Base-by-base conservation (phyloP, 2,113 vertebrate species). In the Accipiter virgatus region DNA sequence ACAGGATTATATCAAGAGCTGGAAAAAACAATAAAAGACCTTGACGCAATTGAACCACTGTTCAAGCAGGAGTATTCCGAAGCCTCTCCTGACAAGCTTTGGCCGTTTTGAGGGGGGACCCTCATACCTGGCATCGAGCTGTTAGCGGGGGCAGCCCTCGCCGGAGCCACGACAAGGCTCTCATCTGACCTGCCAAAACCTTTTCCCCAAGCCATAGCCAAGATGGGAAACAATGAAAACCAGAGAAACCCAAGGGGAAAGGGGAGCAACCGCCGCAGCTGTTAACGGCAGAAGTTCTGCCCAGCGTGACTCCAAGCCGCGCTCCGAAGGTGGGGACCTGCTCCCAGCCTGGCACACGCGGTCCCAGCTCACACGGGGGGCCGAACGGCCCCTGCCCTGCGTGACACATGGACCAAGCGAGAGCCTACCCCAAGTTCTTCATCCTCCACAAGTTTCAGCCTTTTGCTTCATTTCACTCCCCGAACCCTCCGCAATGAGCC, bases 281-380 rank as follows among this genome's bases (percentile, higher is more conserved):
- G 50, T 8, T 22, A 8, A 40, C 0, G 9, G 71, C 68, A 45
- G 16, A 16, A 71, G 29, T 36, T 81, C 36, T 89, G 59, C 59
- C 59, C 6, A 5, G 58, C 18, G 4, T 3, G 29, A 29, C 27
- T 8, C 22, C 19, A 12, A 47, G 23, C 34, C 48, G 38, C 18
- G 29, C 40, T 8, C 6, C 2, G 1, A 55, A 63, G 75, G 40
- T 29, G 50, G 23, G 38, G 38, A 80, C 14, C 48, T 1, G 77
- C 48, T 53, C 61, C 18, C 8, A 7, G 31, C 3, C 1, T 2
- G 6, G 78, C 13, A 8, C 15, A 7, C 27, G 5, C 4, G 1
- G 13, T 11, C 36, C 31, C 36, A 45, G 55, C 10, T 7, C n/a
- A 21, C 29, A 16, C 5, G 5, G 8, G 16, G 53, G 52, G 27